Conservation (phyloP, 2,113 vertebrate species). For the Chaenogobius annularis region DNA sequence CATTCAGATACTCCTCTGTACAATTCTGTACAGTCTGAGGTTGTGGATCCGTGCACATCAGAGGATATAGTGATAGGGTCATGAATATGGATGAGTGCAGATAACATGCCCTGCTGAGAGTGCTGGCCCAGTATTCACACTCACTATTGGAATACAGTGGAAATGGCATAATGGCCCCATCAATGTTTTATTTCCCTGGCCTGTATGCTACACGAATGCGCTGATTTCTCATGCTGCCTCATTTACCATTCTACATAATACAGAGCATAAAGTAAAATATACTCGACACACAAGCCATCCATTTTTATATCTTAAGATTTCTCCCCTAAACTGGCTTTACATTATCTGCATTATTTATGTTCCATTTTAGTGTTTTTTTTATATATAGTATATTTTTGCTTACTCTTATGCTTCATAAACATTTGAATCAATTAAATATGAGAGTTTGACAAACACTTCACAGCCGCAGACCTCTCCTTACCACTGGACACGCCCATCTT, state of each 20-base stretch:
- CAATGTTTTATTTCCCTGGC: conserved; percentile 67
- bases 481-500: not conserved
- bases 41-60: conserved; percentile 36
- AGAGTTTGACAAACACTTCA: not conserved
- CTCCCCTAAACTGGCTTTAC: not conserved
- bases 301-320: not conserved
- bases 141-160: conserved; percentile 39
- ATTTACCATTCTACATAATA: conserved; percentile 15
- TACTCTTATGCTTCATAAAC: conserved; percentile 2
- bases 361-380: not conserved
- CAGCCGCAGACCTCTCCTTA: not conserved
- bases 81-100: conserved; percentile 65
- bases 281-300: conserved; percentile 1
- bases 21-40: conserved; percentile 10
- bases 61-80: conserved; percentile 37
- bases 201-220: conserved; percentile 43
- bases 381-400: not conserved
- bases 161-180: conserved; percentile 59
- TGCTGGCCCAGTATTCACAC: conserved; percentile 48
- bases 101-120: conserved; percentile 41
- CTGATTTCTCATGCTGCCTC: conserved; percentile 30
- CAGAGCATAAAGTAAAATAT: conserved; percentile 24
- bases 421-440: conserved; percentile 30
- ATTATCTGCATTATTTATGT: not conserved
- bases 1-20: not conserved